A percentile compares a stretch with the other conserved stretches of the same genome.
Conservation (phyloP, 2,888 invertebrate species). For the Drosophila kambysellisi region DNA sequence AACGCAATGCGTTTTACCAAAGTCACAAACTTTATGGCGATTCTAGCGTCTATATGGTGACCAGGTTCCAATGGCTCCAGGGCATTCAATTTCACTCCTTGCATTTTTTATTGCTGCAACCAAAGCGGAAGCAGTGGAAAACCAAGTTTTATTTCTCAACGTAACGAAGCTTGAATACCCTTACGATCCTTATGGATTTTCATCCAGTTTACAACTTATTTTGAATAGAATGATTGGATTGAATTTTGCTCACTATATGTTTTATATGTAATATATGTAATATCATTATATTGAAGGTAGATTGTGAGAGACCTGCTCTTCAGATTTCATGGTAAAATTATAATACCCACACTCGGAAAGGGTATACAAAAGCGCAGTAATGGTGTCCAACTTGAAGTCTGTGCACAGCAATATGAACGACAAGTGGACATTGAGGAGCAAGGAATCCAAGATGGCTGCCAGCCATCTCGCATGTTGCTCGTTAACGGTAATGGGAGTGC, state of each 20-base stretch:
- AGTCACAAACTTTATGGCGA: constrained; percentile 55
- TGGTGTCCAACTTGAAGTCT: constrained; percentile 48
- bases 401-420: constrained; percentile 37
- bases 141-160: background rate
- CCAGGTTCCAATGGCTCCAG: constrained; percentile 33
- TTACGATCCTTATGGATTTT: background rate
- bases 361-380: background rate
- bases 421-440: constrained; percentile 47
- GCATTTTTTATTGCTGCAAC: constrained; percentile 40
- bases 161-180: background rate
- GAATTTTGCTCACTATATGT: background rate
- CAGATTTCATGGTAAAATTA: background rate
- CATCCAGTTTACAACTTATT: background rate
- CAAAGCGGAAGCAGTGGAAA: background rate
- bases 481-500: constrained; percentile 47
- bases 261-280: background rate
- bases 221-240: background rate
- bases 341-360: background rate
- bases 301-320: background rate
- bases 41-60: constrained; percentile 6
- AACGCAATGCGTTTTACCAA: constrained; percentile 45
- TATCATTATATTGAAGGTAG: background rate
- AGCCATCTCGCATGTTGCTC: constrained; percentile 30
- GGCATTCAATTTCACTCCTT: constrained; percentile 62
- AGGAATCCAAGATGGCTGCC: constrained; percentile 16